These are phyloP conservation scores for Xylota sylvarum DNA, from an alignment of 2,888 invertebrate genomes.

Conservation along the genomic window DNA sequence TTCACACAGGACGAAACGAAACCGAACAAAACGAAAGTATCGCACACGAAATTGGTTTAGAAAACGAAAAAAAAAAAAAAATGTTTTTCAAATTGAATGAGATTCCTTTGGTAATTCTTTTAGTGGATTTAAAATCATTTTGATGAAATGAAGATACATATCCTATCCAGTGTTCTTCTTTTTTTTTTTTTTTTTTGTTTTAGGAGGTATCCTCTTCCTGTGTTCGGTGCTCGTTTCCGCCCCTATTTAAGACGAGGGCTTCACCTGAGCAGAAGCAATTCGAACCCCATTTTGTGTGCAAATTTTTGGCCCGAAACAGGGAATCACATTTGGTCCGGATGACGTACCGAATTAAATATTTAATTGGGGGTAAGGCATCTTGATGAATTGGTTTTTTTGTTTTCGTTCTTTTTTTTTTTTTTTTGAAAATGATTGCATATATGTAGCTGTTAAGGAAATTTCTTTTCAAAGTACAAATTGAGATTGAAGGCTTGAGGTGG, in stretches of 20 bases:
- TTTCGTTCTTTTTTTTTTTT: background rate
- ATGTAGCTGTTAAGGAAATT: constrained; percentile 5
- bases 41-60: constrained; percentile 65
- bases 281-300: constrained; percentile 19
- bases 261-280: constrained; percentile 27
- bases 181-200: constrained; percentile 5
- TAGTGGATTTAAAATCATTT: constrained; percentile 73
- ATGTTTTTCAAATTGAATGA: constrained; percentile 68
- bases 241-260: background rate
- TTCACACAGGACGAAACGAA: background rate
- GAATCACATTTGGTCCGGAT: constrained; percentile 58
- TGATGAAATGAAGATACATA: constrained; percentile 69
- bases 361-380: constrained; percentile 65
- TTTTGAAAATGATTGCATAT: constrained; percentile 9
- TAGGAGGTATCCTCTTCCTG: background rate
- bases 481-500: constrained; percentile 2
- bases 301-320: constrained; percentile 30
- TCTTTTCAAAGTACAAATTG: background rate
- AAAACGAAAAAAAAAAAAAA: constrained; percentile 33
- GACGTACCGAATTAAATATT: constrained; percentile 62
- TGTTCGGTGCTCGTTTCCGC: constrained; percentile 4
- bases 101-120: constrained; percentile 68
- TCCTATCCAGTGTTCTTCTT: background rate
- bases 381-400: constrained; percentile 64
- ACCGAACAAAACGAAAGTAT: background rate